These are phyloP conservation scores for Athripsodes cinereus DNA, from an alignment of 2,888 invertebrate genomes.

Conservation along the genomic window DNA sequence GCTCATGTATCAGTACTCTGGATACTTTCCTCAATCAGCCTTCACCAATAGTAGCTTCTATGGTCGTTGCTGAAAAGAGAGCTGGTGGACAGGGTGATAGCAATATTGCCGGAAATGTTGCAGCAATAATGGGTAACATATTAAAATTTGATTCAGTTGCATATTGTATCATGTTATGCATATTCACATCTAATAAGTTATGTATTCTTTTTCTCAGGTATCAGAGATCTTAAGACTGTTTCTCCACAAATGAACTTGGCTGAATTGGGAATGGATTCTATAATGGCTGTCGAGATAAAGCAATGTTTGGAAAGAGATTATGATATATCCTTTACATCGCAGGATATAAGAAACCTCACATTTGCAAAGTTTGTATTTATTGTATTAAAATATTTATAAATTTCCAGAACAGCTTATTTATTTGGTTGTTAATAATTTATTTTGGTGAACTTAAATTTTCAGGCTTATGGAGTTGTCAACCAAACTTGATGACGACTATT, in stretches of 20 bases:
- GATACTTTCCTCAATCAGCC: constrained; percentile 65
- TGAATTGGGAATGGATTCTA: constrained; percentile 93
- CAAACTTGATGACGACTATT: constrained; percentile 43
- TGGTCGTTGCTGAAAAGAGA: constrained; percentile 82
- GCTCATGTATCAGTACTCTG: constrained; percentile 71
- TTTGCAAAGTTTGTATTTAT: constrained; percentile 64
- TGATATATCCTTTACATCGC: constrained; percentile 77
- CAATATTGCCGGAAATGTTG: constrained; percentile 66
- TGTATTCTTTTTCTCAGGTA: constrained; percentile 41
- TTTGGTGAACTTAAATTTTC: no score
- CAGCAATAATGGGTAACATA: constrained; percentile 57
- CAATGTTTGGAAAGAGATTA: constrained; percentile 86
- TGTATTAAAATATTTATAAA: no score
- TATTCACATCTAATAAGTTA: no score
- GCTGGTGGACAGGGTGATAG: constrained; percentile 54
- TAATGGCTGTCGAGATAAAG: constrained; percentile 96
- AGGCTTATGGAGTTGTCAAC: constrained; percentile 50
- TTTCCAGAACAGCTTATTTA: no score
- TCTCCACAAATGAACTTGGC: constrained; percentile 70
- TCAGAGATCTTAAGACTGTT: constrained; percentile 62
- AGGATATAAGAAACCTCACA: constrained; percentile 77
- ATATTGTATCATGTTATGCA: no score
- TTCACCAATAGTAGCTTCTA: constrained; percentile 66
- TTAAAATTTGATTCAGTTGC: no score
- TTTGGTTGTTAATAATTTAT: no score